Base-by-base conservation (phyloP, 2,113 vertebrate genomes). In the Burhinus bistriatus region DNA sequence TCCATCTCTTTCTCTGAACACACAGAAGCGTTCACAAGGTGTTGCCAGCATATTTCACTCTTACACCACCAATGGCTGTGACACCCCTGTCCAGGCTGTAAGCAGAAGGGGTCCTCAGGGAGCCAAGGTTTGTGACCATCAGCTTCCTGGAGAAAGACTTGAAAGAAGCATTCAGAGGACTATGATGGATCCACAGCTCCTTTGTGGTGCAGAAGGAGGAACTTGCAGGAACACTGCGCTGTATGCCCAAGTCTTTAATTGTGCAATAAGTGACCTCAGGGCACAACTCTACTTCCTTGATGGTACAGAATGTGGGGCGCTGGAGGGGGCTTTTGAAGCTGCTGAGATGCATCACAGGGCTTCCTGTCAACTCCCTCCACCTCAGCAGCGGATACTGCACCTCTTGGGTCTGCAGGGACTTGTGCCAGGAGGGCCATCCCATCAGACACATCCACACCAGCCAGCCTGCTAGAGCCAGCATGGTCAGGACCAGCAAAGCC, bases 231-330 rank as follows among this genome's bases (percentile, higher is more conserved):
- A 57, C 36, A 40, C 29, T 26, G 21, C 0, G 0, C 34, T n/a
- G 84, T 12, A 57, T 11, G 11, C 70, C 78, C 44, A 97, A 52
- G 36, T 97, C 95, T 83, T 97, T 97, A 69, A 96, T 54, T 0
- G 93, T 97, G 89, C 96, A 97, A 70, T 97, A 97, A 7, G 30
- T 89, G 30, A 95, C 52, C 45, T 95, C 78, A 32, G 95, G 95
- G 40, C 19, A 83, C 82, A 96, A 4, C 44, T 97, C 91, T 3
- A 97, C 81, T 72, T 96, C 96, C 75, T 87, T 96, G 81, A 96
- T 95, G 69, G 96, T 97, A 18, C 95, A 95, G 78, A 97, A 97
- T 0, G 3, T 91, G 52, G 52, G 49, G 30, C 2, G 44, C 58
- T 29, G 89, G 7, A 34, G 65, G 27, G 78, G 44, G 6, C 21